Conservation (phyloP, 2,888 invertebrate species). For the Luffia ferchaultella region DNA sequence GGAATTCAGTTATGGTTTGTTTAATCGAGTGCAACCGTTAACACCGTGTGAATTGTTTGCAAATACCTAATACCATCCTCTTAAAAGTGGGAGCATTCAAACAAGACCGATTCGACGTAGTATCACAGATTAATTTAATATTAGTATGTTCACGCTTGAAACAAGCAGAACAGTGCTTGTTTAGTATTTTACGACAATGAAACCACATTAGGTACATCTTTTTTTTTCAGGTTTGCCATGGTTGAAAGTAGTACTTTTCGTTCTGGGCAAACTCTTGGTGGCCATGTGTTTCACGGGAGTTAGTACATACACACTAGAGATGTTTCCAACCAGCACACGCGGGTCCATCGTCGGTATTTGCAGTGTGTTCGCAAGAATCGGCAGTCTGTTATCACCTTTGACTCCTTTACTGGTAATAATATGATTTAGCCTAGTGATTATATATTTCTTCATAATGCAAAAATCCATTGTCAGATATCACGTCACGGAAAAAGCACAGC, state of each 20-base stretch:
- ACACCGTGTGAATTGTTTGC: too few species aligned
- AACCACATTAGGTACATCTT: background rate
- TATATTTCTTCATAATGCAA: too few species aligned
- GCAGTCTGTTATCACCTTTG: slow-evolving; percentile 2
- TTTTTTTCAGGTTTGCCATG: slow-evolving; percentile 4
- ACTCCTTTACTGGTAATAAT: slow-evolving; percentile 5
- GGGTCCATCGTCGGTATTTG: slow-evolving; percentile 3
- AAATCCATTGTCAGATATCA: too few species aligned
- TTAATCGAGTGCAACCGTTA: too few species aligned
- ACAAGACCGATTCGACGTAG: too few species aligned
- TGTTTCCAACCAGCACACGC: slow-evolving; percentile 4
- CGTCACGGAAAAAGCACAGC: too few species aligned
- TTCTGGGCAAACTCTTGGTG: slow-evolving; percentile 2
- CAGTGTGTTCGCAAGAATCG: slow-evolving; percentile 3
- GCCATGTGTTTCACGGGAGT: slow-evolving; percentile 3
- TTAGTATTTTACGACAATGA: background rate
- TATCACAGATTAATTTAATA: too few species aligned
- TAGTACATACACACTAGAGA: slow-evolving; percentile 3
- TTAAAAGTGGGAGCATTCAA: too few species aligned
- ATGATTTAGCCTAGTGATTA: too few species aligned
- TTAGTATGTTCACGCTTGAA: too few species aligned
- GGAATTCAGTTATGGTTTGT: too few species aligned
- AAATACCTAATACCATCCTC: too few species aligned
- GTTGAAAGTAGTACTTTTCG: slow-evolving; percentile 2
- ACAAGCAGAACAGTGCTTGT: background rate